Percentiles rank a stretch among this genome's conserved stretches.
phyloP scores from a whole-genome alignment of 2,113 vertebrate species.

The Pangasianodon gigas region DNA sequence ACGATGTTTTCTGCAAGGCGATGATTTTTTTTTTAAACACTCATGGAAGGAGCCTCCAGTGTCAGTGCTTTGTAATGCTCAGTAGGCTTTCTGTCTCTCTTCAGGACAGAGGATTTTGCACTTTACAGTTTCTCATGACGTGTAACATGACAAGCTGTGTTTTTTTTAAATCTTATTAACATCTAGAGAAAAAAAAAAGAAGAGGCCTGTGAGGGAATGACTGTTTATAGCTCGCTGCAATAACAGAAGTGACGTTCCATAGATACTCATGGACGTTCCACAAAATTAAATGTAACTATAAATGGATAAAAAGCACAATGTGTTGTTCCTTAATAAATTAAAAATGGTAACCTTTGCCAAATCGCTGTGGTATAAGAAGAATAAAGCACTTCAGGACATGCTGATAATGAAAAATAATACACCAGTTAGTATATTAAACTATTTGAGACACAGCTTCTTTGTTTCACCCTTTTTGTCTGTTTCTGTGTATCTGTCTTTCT shows the following conservation, averaged over 20 bases:
- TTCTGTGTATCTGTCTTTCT: constrained; percentile 43
- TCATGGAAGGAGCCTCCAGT: no score
- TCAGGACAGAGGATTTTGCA: neutral
- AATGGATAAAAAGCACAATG: neutral
- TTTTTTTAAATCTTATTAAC: neutral
- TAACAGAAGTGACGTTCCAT: neutral
- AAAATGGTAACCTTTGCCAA: no score
- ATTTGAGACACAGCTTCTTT: neutral
- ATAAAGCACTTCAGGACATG: neutral
- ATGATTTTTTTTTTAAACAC: no score
- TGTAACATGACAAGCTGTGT: neutral
- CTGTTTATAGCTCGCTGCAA: neutral
- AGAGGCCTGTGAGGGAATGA: neutral
- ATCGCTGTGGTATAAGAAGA: neutral
- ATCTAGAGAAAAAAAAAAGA: neutral
- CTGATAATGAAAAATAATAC: neutral
- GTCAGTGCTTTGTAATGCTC: no score
- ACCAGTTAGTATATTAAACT: neutral
- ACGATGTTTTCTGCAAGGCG: no score
- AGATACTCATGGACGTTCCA: neutral
- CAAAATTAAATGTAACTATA: neutral
- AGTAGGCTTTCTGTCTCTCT: no score
- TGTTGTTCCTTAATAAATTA: no score
- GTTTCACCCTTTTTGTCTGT: neutral
- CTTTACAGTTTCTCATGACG: neutral